Percentiles rank a stretch among this genome's conserved stretches.
Evolutionary conservation across 2,113 vertebrate species (phyloP).

Genomic region (Varanus salvator): DNA sequence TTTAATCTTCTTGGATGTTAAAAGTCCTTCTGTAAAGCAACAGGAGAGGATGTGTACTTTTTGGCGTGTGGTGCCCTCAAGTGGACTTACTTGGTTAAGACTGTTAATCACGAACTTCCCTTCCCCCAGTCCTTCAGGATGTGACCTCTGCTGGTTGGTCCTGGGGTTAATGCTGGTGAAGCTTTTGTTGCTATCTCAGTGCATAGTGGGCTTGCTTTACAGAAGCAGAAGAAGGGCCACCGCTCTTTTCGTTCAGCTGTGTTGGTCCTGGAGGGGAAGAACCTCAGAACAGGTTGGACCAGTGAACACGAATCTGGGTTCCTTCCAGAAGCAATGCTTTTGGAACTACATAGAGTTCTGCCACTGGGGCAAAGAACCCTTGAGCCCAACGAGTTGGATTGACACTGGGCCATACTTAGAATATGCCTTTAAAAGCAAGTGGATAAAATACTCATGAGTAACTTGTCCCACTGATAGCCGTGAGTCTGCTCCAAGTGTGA

Average conservation of each 20-base stretch:
- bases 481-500: neutral
- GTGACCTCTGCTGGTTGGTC: neutral
- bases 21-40: neutral
- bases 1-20: neutral
- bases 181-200: neutral
- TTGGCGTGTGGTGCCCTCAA: conserved; percentile 16
- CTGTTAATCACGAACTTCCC: neutral
- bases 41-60: neutral
- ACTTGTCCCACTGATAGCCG: neutral
- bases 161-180: neutral
- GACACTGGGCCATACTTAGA: neutral
- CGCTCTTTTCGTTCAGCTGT: neutral
- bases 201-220: neutral
- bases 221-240: neutral
- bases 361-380: neutral
- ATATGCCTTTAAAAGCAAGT: too few relatives aligned
- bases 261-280: neutral
- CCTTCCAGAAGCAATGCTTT: neutral
- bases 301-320: too few relatives aligned
- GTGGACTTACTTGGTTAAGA: neutral
- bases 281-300: neutral
- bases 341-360: neutral
- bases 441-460: too few relatives aligned
- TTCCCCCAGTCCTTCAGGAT: neutral
- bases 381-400: neutral